Evolutionary conservation across 2,113 vertebrate species (phyloP).

Genomic region (Rhinolophus sinicus): DNA sequence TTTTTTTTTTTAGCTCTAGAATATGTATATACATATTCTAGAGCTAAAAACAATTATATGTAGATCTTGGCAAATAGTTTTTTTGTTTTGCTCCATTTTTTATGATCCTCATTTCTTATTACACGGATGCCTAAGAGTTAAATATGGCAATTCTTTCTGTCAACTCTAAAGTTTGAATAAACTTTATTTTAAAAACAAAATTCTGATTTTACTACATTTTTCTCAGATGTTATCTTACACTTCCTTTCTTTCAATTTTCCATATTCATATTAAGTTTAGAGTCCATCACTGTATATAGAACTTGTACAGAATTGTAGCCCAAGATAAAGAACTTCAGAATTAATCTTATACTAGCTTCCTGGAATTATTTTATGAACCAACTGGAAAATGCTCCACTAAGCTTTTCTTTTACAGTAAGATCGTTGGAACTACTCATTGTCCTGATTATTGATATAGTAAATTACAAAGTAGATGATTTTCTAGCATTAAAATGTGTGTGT

Average conservation of each 20-base stretch:
- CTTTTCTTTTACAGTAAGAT: not conserved
- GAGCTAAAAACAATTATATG: too few relatives aligned
- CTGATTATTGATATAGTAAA: constrained; percentile 8
- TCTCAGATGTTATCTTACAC: not conserved
- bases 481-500: not conserved
- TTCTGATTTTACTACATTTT: not conserved
- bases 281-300: not conserved
- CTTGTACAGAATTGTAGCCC: not conserved
- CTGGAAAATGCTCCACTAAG: not conserved
- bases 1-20: not conserved
- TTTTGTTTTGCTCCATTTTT: constrained; percentile 36
- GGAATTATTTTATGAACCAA: constrained; percentile 37
- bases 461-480: not conserved
- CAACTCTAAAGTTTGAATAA: constrained; percentile 20
- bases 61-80: not conserved
- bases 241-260: not conserved
- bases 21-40: too few relatives aligned
- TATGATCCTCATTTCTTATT: not conserved
- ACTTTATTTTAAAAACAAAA: constrained; percentile 24
- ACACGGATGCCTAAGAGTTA: not conserved
- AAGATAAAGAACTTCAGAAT: not conserved
- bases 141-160: not conserved
- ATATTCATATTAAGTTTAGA: constrained; percentile 1
- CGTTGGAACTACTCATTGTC: not conserved
- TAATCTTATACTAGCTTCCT: not conserved